Evolutionary conservation across 2,888 invertebrate species (phyloP).

Genomic region (Desoria tigrina): DNA sequence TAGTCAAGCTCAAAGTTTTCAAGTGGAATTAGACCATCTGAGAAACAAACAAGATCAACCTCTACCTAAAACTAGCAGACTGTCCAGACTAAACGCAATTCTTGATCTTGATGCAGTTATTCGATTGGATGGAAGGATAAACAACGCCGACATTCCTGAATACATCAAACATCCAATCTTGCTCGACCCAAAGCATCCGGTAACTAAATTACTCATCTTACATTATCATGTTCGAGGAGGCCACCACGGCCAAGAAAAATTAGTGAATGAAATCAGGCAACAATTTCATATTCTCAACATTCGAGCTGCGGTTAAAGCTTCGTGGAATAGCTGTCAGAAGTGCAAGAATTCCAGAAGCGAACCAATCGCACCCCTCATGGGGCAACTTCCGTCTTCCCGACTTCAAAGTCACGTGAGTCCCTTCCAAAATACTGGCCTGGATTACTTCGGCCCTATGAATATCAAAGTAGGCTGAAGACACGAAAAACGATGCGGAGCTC

Average conservation of each 20-base stretch:
- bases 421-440: constrained; percentile 2
- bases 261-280: constrained; percentile 20
- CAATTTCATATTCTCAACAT: constrained; percentile 20
- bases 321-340: constrained; percentile 11
- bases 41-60: not conserved
- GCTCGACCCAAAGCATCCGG: constrained; percentile 21
- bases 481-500: constrained; percentile 10
- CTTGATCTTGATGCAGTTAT: constrained; percentile 1
- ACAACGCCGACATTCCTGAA: not conserved
- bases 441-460: constrained; percentile 11
- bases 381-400: constrained; percentile 1
- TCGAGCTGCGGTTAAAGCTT: constrained; percentile 18
- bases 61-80: not conserved
- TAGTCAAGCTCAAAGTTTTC: constrained; percentile 17
- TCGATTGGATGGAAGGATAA: constrained; percentile 7
- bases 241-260: constrained; percentile 27
- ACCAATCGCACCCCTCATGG: constrained; percentile 1
- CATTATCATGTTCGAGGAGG: constrained; percentile 10
- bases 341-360: constrained; percentile 7
- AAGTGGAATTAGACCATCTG: constrained; percentile 12
- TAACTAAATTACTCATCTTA: constrained; percentile 8
- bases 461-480: not conserved
- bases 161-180: constrained; percentile 18
- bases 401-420: not conserved
- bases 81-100: constrained; percentile 9